A percentile compares a stretch with the other conserved stretches of the same genome.
These are phyloP conservation scores for Mallateleia sp. DNA, from an alignment of 2,888 invertebrate genomes.

Conservation along the genomic window DNA sequence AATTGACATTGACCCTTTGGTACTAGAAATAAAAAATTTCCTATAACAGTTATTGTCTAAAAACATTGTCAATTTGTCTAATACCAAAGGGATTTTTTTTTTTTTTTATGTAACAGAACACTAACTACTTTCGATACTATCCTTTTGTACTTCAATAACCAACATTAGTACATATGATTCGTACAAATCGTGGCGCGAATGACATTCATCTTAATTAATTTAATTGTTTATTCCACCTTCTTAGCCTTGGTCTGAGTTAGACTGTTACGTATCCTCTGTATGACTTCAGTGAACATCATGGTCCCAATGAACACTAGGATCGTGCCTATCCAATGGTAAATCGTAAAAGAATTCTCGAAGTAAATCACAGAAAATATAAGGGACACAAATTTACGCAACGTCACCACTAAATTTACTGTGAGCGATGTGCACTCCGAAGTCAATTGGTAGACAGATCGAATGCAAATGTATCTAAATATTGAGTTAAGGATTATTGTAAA, in stretches of 20 bases:
- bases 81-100: too few species aligned
- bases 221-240: neutral
- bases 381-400: constrained; percentile 98
- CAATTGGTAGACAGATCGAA: constrained; percentile 97
- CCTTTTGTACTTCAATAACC: too few species aligned
- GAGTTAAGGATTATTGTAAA: constrained; percentile 84
- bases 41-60: too few species aligned
- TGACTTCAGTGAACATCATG: constrained; percentile 96
- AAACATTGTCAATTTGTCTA: too few species aligned
- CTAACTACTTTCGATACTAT: too few species aligned
- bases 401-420: constrained; percentile 98
- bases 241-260: constrained; percentile 45
- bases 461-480: constrained; percentile 94
- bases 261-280: constrained; percentile 90
- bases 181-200: too few species aligned
- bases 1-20: too few species aligned
- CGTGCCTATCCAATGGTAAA: constrained; percentile 97
- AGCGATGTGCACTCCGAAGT: constrained; percentile 98
- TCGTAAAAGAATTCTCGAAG: constrained; percentile 98
- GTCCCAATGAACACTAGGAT: constrained; percentile 97
- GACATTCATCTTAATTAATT: neutral
- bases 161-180: too few species aligned
- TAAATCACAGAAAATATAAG: constrained; percentile 98
- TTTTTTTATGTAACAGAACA: too few species aligned
- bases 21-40: too few species aligned